phyloP scores from a whole-genome alignment of 2,888 invertebrate genomes.

The Caenorhabditis imperialis region DNA sequence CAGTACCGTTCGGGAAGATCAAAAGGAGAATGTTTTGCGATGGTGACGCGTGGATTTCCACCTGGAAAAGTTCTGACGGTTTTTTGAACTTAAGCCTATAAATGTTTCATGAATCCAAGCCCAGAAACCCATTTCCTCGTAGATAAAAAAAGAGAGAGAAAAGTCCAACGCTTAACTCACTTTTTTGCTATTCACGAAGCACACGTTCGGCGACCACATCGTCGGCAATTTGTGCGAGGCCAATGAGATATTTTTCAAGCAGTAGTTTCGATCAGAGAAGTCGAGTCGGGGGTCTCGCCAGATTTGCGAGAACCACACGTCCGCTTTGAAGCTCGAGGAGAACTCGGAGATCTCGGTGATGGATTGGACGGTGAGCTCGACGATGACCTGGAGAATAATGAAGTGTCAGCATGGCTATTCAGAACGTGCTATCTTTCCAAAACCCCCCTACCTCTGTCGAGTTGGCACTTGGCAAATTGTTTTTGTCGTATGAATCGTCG shows the following conservation, averaged over 20 bases:
- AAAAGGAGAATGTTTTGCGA: slow-evolving; percentile 76
- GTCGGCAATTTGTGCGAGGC: slow-evolving; percentile 75
- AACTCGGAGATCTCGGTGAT: slow-evolving; percentile 77
- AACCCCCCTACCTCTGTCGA: slow-evolving; percentile 64
- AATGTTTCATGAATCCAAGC: neutral
- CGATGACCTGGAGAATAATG: slow-evolving; percentile 65
- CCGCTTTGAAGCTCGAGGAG: slow-evolving; percentile 76
- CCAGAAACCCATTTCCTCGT: neutral
- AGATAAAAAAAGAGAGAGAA: too few relatives aligned
- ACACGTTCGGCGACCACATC: slow-evolving; percentile 78
- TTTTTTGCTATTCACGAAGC: slow-evolving; percentile 78
- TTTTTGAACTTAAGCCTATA: neutral
- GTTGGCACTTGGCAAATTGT: slow-evolving; percentile 75
- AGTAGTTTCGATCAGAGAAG: slow-evolving; percentile 74
- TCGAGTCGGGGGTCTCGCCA: slow-evolving; percentile 77
- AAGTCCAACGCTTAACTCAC: slow-evolving; percentile 50
- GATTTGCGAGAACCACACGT: slow-evolving; percentile 78
- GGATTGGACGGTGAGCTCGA: slow-evolving; percentile 77
- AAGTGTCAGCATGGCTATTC: neutral
- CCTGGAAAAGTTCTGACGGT: too few relatives aligned
- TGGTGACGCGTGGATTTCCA: slow-evolving; percentile 77
- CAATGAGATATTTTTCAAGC: slow-evolving; percentile 75
- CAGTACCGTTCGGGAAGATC: slow-evolving; percentile 77
- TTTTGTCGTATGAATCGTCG: slow-evolving; percentile 76
- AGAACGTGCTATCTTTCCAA: slow-evolving; percentile 2